These are phyloP conservation scores for Sinocyclocheilus anshuiensis DNA, from an alignment of 2,113 vertebrate genomes.

Conservation along the genomic window DNA sequence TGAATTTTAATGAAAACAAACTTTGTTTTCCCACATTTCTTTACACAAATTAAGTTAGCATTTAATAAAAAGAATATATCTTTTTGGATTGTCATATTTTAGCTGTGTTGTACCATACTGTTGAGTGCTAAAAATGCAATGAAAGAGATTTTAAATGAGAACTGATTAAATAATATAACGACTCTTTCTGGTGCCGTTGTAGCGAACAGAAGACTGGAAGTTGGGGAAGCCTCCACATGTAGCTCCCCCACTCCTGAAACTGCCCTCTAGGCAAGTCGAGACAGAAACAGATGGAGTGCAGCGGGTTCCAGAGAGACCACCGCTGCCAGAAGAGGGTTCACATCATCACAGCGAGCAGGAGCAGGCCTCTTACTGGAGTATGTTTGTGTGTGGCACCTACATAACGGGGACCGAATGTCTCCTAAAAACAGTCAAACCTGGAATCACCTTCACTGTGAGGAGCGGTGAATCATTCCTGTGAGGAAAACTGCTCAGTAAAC, in stretches of 20 bases:
- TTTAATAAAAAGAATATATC: no score
- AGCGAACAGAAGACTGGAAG: slow-evolving; percentile 73
- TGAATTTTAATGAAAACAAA: no score
- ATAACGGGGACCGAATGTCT: background rate
- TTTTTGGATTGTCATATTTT: no score
- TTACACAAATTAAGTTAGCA: no score
- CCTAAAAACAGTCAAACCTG: background rate
- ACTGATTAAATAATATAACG: background rate
- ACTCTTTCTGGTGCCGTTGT: slow-evolving; percentile 3
- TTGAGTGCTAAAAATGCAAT: no score
- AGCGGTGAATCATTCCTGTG: background rate
- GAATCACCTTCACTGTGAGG: background rate
- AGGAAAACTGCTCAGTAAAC: background rate
- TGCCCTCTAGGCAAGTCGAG: slow-evolving; percentile 63
- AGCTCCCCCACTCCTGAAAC: slow-evolving; percentile 55
- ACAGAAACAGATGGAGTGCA: slow-evolving; percentile 57
- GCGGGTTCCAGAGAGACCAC: slow-evolving; percentile 60
- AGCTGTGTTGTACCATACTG: no score
- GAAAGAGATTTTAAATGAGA: no score
- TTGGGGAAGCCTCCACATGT: slow-evolving; percentile 67
- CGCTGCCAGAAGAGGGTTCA: slow-evolving; percentile 34
- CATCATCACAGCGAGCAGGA: slow-evolving; percentile 30
- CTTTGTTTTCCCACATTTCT: no score
- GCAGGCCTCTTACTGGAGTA: slow-evolving; percentile 50
- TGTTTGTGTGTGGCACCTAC: background rate